These are phyloP conservation scores for Oncorhynchus nerka DNA, from an alignment of 2,113 vertebrate species.

Conservation along the genomic window DNA sequence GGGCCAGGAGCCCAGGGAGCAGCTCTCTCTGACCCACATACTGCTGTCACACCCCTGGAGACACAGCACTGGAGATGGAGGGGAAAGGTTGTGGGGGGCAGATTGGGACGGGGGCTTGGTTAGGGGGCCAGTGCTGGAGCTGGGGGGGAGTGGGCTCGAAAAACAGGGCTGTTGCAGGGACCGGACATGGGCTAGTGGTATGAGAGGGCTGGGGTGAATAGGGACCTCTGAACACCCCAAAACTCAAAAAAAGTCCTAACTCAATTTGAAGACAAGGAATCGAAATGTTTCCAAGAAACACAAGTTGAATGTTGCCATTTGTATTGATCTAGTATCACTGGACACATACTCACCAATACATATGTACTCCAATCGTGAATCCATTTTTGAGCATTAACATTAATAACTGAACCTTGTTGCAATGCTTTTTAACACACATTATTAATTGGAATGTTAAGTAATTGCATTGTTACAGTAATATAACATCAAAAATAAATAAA, in stretches of 20 bases:
- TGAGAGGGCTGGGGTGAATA: constrained; percentile 33
- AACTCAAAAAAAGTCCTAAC: background rate
- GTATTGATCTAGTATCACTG: constrained; percentile 46
- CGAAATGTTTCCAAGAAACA: background rate
- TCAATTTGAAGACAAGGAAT: background rate
- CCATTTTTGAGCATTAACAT: background rate
- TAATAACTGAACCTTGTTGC: constrained; percentile 14
- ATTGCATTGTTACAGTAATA: constrained; percentile 19
- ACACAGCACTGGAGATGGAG: constrained; percentile 57
- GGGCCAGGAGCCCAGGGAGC: constrained; percentile 70
- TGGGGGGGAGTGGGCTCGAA: constrained; percentile 8
- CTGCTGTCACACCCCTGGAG: constrained; percentile 82
- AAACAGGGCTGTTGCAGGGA: background rate
- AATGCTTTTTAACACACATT: constrained; percentile 13
- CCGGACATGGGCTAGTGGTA: constrained; percentile 66
- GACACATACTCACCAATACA: constrained; percentile 37
- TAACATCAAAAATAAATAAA: background rate
- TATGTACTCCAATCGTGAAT: constrained; percentile 6
- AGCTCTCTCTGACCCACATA: constrained; percentile 76
- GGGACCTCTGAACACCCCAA: background rate
- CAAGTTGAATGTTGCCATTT: constrained; percentile 35
- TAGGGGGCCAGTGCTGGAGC: constrained; percentile 25
- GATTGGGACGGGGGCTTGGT: constrained; percentile 58
- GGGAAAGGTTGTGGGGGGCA: background rate
- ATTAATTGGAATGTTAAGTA: constrained; percentile 45